Conservation (phyloP, 2,113 vertebrate genomes). For the Tringa solitaria region DNA sequence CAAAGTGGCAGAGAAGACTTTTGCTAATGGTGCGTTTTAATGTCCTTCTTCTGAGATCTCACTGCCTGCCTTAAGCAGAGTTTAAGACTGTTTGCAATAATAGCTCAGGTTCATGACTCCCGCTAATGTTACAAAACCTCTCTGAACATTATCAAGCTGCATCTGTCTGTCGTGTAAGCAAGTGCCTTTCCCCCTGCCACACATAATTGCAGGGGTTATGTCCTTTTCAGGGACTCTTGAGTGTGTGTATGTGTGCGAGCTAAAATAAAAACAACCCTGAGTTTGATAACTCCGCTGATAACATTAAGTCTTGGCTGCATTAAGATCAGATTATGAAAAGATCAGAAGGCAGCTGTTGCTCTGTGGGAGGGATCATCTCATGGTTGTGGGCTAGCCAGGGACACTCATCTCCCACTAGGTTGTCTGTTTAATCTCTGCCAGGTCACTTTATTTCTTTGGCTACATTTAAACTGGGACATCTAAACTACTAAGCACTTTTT, state of each 20-base stretch:
- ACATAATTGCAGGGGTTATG: not conserved
- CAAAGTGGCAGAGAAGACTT: not conserved
- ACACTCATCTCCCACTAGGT: not conserved
- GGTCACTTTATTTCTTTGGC: not conserved
- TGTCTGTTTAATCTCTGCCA: not conserved
- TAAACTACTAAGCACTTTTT: not conserved
- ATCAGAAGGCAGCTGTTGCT: slow-evolving; percentile 15
- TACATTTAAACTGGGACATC: not conserved
- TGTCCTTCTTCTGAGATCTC: not conserved
- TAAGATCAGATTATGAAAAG: slow-evolving; percentile 21
- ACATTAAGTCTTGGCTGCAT: not conserved
- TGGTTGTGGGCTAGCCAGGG: not conserved
- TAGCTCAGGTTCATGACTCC: not conserved
- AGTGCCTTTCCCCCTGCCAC: not conserved
- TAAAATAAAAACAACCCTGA: not conserved
- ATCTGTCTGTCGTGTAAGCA: not conserved
- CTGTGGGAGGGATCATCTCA: not conserved
- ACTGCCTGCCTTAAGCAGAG: not conserved
- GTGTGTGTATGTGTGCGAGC: not conserved
- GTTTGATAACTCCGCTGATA: not conserved
- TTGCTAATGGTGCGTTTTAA: not conserved
- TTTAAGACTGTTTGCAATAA: not conserved
- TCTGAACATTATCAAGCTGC: not conserved
- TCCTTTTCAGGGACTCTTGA: not conserved
- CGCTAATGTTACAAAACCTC: not conserved